Evolutionary conservation across 2,797 vertebrate genomes (phyloP).

Genomic region (Xenops minutus): DNA sequence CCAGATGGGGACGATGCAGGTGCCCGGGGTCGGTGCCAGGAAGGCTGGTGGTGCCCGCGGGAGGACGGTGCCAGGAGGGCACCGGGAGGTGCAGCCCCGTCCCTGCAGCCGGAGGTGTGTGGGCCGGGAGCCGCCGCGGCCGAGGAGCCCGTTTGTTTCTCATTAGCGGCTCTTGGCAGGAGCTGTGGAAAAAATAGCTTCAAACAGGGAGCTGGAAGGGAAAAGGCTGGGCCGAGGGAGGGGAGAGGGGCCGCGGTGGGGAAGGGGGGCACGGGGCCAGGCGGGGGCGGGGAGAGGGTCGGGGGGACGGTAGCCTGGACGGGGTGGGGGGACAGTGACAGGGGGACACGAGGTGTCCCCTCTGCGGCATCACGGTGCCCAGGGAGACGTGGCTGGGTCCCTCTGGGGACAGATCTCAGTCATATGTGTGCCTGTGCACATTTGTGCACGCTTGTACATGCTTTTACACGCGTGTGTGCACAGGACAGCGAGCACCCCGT

Average conservation of each 20-base stretch:
- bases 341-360: rapidly evolving
- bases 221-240: background rate
- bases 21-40: background rate
- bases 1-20: background rate
- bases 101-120: conserved; percentile 1
- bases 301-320: background rate
- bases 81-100: background rate
- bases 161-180: conserved; percentile 66
- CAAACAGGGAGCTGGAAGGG: conserved; percentile 45
- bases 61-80: background rate
- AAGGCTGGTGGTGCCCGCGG: rapidly evolving
- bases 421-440: rapidly evolving
- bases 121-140: conserved; percentile 10
- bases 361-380: no score
- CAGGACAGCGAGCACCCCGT: background rate
- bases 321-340: background rate
- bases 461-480: background rate
- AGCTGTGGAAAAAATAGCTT: conserved; percentile 63
- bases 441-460: background rate
- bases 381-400: background rate
- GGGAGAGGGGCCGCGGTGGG: background rate
- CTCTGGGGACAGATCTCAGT: rapidly evolving
- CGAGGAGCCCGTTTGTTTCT: conserved; percentile 54
- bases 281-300: background rate
- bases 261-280: background rate